Percentiles rank a stretch among this genome's conserved stretches.
These are phyloP conservation scores for Heliconius ethilla DNA, from an alignment of 2,888 invertebrate genomes.

Conservation along the genomic window DNA sequence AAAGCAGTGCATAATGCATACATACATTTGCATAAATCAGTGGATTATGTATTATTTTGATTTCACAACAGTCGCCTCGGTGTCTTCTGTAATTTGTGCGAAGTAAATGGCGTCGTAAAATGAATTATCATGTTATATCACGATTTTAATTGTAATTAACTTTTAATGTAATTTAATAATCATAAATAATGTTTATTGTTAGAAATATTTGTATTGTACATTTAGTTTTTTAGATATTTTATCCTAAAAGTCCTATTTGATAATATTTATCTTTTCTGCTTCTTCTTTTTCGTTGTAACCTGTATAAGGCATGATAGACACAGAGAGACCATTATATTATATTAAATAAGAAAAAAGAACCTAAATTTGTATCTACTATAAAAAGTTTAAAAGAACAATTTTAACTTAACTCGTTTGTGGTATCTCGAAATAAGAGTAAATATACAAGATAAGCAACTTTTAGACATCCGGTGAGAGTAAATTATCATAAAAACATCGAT, in stretches of 20 bases:
- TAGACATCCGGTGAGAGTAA: conserved; percentile 33
- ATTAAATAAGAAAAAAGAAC: too few relatives aligned
- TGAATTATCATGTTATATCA: neutral
- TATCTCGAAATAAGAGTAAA: conserved; percentile 28
- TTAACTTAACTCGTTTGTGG: neutral
- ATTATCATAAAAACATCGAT: conserved; percentile 35
- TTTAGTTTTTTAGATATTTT: too few relatives aligned
- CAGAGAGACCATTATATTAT: too few relatives aligned
- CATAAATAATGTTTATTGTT: neutral
- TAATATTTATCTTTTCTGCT: too few relatives aligned
- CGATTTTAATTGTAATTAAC: neutral
- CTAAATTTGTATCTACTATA: neutral
- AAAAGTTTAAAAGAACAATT: neutral
- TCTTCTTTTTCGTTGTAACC: too few relatives aligned
- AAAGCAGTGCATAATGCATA: conserved; percentile 5
- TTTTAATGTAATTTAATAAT: neutral
- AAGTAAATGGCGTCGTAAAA: conserved; percentile 4
- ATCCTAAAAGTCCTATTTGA: too few relatives aligned
- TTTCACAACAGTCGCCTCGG: conserved; percentile 3
- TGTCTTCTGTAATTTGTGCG: conserved; percentile 2
- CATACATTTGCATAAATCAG: conserved; percentile 10
- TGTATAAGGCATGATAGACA: too few relatives aligned
- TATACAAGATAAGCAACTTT: conserved; percentile 29
- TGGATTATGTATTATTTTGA: conserved; percentile 3
- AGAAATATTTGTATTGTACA: too few relatives aligned